Evolutionary conservation across 2,797 vertebrate genomes (phyloP).

Genomic region (Crypturellus tataupa): DNA sequence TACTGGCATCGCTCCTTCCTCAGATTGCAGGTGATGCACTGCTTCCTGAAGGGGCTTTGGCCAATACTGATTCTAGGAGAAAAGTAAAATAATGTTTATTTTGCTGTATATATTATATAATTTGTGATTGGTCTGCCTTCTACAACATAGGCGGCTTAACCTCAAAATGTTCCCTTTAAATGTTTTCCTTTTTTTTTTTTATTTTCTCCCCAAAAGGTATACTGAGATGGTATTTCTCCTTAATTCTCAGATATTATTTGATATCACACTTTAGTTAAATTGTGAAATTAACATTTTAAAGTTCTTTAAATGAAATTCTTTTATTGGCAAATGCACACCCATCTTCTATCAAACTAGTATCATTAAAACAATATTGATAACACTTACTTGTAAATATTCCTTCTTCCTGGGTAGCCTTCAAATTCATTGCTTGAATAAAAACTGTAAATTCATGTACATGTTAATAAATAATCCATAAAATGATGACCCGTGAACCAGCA

Average conservation of each 20-base stretch:
- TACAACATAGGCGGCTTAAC: not conserved
- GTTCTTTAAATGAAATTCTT: not conserved
- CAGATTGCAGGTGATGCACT: slow-evolving; percentile 85
- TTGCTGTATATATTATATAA: not conserved
- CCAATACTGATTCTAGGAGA: slow-evolving; percentile 82
- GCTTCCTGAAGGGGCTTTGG: slow-evolving; percentile 76
- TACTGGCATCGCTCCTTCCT: slow-evolving; percentile 86
- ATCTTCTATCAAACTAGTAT: not conserved
- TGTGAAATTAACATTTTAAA: not conserved
- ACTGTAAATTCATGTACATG: slow-evolving; percentile 77
- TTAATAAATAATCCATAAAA: slow-evolving; percentile 64
- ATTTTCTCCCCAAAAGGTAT: not conserved
- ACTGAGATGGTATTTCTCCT: not conserved
- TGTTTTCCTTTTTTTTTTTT: not conserved
- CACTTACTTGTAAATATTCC: slow-evolving; percentile 85
- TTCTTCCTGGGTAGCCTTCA: slow-evolving; percentile 85
- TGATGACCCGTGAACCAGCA: slow-evolving; percentile 14
- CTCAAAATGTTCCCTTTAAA: not conserved
- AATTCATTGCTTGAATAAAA: slow-evolving; percentile 88
- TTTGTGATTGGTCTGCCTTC: not conserved
- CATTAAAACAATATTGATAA: not conserved
- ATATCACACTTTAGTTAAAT: not conserved
- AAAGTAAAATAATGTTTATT: slow-evolving; percentile 71
- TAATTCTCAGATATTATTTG: not conserved
- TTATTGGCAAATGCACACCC: not conserved